phyloP scores from a whole-genome alignment of 92 coral and sea anemone species.

The Palythoa heliodiscus region DNA sequence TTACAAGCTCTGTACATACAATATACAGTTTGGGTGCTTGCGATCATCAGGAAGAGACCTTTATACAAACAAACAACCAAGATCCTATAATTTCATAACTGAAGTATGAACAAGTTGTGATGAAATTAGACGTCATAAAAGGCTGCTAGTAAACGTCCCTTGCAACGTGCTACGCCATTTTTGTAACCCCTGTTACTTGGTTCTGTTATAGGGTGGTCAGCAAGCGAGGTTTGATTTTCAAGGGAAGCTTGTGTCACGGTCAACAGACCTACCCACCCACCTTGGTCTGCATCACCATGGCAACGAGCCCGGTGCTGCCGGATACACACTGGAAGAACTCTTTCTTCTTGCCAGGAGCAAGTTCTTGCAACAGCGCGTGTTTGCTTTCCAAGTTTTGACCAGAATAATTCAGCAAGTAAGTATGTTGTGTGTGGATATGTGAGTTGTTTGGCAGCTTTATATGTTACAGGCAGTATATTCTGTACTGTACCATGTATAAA shows the following conservation, averaged over 20 bases:
- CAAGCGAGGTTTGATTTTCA: constrained; percentile 95
- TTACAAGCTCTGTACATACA: too few species aligned
- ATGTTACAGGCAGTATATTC: too few species aligned
- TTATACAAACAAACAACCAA: too few species aligned
- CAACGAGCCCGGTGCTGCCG: constrained; percentile 85
- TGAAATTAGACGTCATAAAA: too few species aligned
- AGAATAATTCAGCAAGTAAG: constrained; percentile 82
- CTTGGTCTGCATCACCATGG: constrained; percentile 99
- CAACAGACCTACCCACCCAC: constrained; percentile 76
- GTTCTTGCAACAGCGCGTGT: constrained; percentile 93
- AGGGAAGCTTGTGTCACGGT: constrained; percentile 75
- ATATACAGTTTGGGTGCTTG: too few species aligned
- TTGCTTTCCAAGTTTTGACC: constrained; percentile 89
- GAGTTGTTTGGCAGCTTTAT: background rate
- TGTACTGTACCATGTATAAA: too few species aligned
- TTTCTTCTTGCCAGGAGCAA: constrained; percentile 91
- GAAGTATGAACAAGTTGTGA: too few species aligned
- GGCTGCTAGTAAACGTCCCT: too few species aligned
- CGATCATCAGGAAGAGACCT: too few species aligned
- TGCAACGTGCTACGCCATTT: too few species aligned
- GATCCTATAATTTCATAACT: too few species aligned
- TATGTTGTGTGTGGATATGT: background rate
- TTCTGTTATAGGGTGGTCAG: constrained; percentile 59
- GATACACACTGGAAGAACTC: constrained; percentile 92
- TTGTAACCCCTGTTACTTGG: background rate